phyloP scores from a whole-genome alignment of 2,888 invertebrate species.

The Ischnus inquisitorius region DNA sequence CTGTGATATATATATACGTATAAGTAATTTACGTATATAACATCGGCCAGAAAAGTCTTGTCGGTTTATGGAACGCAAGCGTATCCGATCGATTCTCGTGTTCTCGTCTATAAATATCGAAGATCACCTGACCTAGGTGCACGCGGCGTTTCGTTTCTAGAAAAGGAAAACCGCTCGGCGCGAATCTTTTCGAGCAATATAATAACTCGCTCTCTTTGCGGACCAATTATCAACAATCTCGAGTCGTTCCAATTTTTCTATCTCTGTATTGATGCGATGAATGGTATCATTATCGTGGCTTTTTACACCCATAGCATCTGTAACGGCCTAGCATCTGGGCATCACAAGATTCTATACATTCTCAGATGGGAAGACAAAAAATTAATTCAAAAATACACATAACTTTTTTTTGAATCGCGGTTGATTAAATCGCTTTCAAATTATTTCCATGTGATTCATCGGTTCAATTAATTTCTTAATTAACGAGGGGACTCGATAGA shows the following conservation, averaged over 20 bases:
- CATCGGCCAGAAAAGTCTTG: slow-evolving; percentile 22
- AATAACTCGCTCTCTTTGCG: no score
- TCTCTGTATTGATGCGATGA: no score
- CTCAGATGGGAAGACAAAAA: neutral
- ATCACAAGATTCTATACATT: no score
- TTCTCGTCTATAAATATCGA: slow-evolving; percentile 56
- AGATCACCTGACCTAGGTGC: slow-evolving; percentile 51
- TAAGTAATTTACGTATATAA: slow-evolving; percentile 1
- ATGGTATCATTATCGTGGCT: no score
- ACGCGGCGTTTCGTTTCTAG: slow-evolving; percentile 19
- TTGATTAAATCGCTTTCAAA: neutral
- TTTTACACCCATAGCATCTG: neutral
- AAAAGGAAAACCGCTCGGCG: neutral
- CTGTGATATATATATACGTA: slow-evolving; percentile 9
- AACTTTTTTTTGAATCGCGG: no score
- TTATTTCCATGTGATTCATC: neutral
- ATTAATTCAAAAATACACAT: no score
- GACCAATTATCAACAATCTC: no score
- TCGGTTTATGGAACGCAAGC: slow-evolving; percentile 39
- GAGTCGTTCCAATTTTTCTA: no score
- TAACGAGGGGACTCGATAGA: no score
- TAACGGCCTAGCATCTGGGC: no score
- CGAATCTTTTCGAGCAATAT: neutral
- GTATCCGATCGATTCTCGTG: slow-evolving; percentile 58
- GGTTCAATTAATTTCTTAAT: neutral